Base-by-base conservation (phyloP, 2,113 vertebrate genomes). In the Microcebus jonahi region DNA sequence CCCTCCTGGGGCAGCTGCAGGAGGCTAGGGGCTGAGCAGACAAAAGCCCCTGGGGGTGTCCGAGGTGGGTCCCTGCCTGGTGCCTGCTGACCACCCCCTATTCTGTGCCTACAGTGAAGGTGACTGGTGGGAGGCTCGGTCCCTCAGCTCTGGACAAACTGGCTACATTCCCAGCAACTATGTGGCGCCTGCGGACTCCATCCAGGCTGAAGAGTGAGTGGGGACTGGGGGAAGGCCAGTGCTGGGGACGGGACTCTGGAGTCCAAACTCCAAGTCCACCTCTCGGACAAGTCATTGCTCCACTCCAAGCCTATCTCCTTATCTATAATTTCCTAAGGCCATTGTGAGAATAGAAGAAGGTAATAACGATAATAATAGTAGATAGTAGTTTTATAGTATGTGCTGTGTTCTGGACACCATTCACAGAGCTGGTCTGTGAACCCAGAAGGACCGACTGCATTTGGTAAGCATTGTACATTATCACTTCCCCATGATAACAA, bases 121-220 rank as follows among this genome's bases (percentile, higher is more conserved):
- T 8, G 99, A 99, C 98, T 99, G 99, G 99, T 99, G 99, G 99
- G 99, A 99, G 91, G 99, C 99, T 42, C 99, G 99, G 34, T 99
- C 99, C 2, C 98, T 99, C 98, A 99, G 99, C 98, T 99, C 99
- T 0, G 99, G 99, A 55, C 94, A 97, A 23, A 99, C 99, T 0
- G 99, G 99, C 85, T 99, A 99, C 97, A 99, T 99, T 97, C 99
- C 99, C 96, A 99, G 99, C 98, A 99, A 99, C 98, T 99, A 99
- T 0, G 99, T 99, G 94, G 99, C 99, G 55, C 99, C 99, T 2
- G 99, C 99, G 77, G 99, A 99, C 97, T 99, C 99, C 34, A 99
- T 99, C 98, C 99, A 99, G 97, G 99, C 99, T 12, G 99, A 99
- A 97, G 99, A 99, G 99, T 99, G 97, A 99, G 99, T 99, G 63